A percentile compares a stretch with the other conserved stretches of the same genome.
Evolutionary conservation across 1,140 invertebrate genomes (phyloP).

Genomic region (Drosophila chauvacae): DNA sequence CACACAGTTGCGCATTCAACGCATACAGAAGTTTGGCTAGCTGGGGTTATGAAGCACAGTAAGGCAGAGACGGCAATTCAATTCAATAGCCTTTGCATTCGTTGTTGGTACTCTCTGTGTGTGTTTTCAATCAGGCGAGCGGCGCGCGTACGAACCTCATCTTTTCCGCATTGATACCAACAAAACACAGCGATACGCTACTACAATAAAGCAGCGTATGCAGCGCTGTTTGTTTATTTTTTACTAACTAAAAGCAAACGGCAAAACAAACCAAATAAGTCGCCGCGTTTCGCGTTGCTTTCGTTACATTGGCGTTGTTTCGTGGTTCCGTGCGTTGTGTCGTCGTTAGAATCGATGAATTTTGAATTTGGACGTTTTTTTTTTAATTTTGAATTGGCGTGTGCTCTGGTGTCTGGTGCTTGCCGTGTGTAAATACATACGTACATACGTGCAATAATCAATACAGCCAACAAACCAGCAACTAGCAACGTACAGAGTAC

Average conservation of each 20-base stretch:
- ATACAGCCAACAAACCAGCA: constrained; percentile 41
- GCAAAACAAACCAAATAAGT: constrained; percentile 54
- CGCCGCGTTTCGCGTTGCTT: constrained; percentile 53
- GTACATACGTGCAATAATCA: constrained; percentile 67
- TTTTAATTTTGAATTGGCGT: constrained; percentile 40
- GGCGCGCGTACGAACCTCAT: constrained; percentile 79
- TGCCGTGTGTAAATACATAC: constrained; percentile 29
- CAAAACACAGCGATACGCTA: constrained; percentile 72
- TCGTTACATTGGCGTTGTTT: constrained; percentile 25
- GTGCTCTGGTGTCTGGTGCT: constrained; percentile 34
- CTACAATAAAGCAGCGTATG: constrained; percentile 76
- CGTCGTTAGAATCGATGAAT: constrained; percentile 26
- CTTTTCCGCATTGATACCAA: constrained; percentile 83
- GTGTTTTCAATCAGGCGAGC: constrained; percentile 84
- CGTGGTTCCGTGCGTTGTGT: constrained; percentile 51
- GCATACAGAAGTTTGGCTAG: constrained; percentile 70
- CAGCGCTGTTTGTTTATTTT: constrained; percentile 81
- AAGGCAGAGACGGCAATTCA: constrained; percentile 82
- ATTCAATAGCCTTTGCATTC: constrained; percentile 84
- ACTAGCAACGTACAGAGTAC: constrained; percentile 30
- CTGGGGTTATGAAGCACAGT: constrained; percentile 71
- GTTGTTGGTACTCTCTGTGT: constrained; percentile 84
- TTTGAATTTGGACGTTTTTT: constrained; percentile 13
- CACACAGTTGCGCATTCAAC: constrained; percentile 67
- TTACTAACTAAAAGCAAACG: constrained; percentile 81